These are phyloP conservation scores for Lepidocyrtoides sp. DNA, from an alignment of 2,888 invertebrate species.

Conservation along the genomic window DNA sequence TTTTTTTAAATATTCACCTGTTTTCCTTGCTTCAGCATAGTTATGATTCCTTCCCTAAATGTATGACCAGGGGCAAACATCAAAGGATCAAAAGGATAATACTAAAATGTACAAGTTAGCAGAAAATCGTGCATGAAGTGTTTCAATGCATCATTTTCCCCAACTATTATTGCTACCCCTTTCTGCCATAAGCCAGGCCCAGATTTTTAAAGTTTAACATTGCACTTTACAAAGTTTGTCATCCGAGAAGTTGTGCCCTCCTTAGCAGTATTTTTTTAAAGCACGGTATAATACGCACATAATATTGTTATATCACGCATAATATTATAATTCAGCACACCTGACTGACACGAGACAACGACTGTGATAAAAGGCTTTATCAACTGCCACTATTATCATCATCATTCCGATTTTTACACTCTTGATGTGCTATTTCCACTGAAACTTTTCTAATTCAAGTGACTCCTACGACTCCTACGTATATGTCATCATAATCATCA, in stretches of 20 bases:
- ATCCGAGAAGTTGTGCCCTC: slow-evolving; percentile 34
- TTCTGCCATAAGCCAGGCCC: not conserved
- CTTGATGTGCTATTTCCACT: slow-evolving; percentile 7
- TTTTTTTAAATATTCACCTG: not conserved
- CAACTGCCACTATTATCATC: not conserved
- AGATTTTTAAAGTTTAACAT: slow-evolving; percentile 25
- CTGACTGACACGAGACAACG: slow-evolving; percentile 10
- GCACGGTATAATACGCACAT: slow-evolving; percentile 48
- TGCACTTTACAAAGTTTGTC: slow-evolving; percentile 43
- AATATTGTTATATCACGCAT: slow-evolving; percentile 47
- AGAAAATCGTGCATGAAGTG: slow-evolving; percentile 17
- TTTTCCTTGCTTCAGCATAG: not conserved
- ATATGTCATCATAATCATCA: not conserved
- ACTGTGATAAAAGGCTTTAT: not conserved
- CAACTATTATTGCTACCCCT: not conserved
- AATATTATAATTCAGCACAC: slow-evolving; percentile 27
- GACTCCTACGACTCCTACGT: not conserved
- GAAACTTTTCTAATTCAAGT: slow-evolving; percentile 38
- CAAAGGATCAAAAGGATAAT: not conserved
- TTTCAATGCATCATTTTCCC: not conserved
- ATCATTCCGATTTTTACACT: not conserved
- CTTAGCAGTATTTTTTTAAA: not conserved
- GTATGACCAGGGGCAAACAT: not conserved
- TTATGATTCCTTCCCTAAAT: not conserved
- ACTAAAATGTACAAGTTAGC: not conserved